These are phyloP conservation scores for Calyptomena viridis DNA, from an alignment of 2,113 vertebrate genomes.

Conservation along the genomic window DNA sequence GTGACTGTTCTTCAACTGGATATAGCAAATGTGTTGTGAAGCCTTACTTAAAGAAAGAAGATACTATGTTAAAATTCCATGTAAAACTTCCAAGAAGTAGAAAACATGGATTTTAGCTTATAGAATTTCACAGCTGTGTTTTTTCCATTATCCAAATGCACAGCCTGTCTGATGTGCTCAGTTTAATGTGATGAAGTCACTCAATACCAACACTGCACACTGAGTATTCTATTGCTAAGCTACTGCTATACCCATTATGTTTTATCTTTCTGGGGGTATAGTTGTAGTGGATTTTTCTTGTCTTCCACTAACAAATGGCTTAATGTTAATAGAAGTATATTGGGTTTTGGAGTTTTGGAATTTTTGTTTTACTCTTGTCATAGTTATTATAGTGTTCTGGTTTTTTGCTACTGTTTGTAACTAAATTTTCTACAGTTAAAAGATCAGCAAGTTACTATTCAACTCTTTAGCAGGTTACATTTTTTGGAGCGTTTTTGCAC, in stretches of 20 bases:
- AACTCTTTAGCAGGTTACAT: not conserved
- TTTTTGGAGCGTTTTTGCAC: fast-evolving
- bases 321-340: not conserved
- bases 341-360: not conserved
- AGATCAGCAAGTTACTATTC: not conserved
- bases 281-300: not conserved
- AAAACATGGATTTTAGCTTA: not conserved
- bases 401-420: not conserved
- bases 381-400: not conserved
- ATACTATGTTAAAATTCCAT: not conserved
- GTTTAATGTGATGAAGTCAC: not conserved
- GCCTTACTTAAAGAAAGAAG: not conserved
- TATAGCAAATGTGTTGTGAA: not conserved
- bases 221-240: not conserved
- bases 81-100: not conserved
- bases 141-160: not conserved
- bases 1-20: not conserved
- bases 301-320: not conserved
- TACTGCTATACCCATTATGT: not conserved
- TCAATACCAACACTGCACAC: not conserved
- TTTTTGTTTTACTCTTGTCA: not conserved
- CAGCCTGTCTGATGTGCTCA: not conserved
- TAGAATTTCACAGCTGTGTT: not conserved
- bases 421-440: not conserved
- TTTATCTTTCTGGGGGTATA: not conserved